These are phyloP conservation scores for Sebastes paucispinis DNA, from an alignment of 2,797 vertebrate genomes.

Conservation along the genomic window DNA sequence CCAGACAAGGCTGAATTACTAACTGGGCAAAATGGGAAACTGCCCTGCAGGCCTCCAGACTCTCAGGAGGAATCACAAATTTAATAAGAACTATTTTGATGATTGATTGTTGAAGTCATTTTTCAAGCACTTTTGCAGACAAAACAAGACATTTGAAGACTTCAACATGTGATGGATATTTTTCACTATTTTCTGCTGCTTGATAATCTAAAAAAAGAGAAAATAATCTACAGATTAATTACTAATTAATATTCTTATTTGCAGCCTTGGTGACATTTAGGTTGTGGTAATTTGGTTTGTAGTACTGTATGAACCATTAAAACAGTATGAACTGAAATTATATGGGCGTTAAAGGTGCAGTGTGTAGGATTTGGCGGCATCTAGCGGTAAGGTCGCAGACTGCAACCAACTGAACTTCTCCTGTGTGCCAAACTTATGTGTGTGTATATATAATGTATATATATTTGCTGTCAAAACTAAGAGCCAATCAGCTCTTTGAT, in stretches of 20 bases:
- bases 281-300: background rate
- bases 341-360: background rate
- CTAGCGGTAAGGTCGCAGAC: accelerated
- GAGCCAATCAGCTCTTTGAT: too few species aligned
- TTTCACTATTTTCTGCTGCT: background rate
- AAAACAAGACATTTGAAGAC: background rate
- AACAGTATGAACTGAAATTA: background rate
- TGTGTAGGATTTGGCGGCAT: too few species aligned
- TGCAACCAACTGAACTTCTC: too few species aligned
- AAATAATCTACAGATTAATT: background rate
- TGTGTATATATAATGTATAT: too few species aligned
- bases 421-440: too few species aligned
- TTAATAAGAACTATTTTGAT: background rate
- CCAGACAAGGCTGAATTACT: constrained; percentile 10
- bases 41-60: background rate
- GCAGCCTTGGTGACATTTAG: background rate
- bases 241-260: background rate
- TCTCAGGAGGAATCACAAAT: background rate
- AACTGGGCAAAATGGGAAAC: background rate
- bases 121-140: background rate
- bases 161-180: background rate
- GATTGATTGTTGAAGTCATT: background rate
- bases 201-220: background rate
- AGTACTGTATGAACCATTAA: background rate
- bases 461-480: too few species aligned